These are phyloP conservation scores for Protonemura montana DNA, from an alignment of 2,888 invertebrate species.

Conservation along the genomic window DNA sequence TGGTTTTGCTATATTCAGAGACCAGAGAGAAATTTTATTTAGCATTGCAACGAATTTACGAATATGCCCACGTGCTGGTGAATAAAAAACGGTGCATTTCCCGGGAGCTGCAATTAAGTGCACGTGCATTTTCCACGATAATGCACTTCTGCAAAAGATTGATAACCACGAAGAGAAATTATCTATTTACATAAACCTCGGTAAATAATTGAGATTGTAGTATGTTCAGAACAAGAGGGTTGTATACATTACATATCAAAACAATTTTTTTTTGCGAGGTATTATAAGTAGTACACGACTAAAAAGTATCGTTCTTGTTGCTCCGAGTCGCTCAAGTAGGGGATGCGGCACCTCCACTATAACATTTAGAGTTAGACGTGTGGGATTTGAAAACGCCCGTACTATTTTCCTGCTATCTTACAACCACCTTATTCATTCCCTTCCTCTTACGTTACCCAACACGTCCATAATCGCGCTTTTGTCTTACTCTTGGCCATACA, in stretches of 20 bases:
- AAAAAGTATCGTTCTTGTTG: too few species aligned
- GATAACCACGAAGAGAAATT: background rate
- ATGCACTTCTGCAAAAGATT: background rate
- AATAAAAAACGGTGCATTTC: background rate
- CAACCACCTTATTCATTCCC: background rate
- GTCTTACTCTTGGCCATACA: conserved; percentile 1
- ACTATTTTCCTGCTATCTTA: background rate
- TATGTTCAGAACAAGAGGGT: background rate
- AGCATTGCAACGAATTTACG: background rate
- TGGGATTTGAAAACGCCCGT: background rate
- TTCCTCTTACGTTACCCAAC: background rate
- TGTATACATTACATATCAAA: background rate
- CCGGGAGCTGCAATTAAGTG: background rate
- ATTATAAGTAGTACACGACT: too few species aligned
- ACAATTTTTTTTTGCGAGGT: too few species aligned
- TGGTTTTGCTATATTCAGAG: background rate
- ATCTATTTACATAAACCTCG: background rate
- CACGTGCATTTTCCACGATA: background rate
- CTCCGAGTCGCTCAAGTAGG: background rate
- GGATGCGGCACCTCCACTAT: background rate
- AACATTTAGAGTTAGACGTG: background rate
- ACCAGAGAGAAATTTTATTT: background rate
- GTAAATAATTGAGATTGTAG: background rate
- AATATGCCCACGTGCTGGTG: background rate
- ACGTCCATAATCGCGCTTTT: background rate